phyloP scores from a whole-genome alignment of 92 coral and sea anemone genomes.

The Phenganax subtilis region DNA sequence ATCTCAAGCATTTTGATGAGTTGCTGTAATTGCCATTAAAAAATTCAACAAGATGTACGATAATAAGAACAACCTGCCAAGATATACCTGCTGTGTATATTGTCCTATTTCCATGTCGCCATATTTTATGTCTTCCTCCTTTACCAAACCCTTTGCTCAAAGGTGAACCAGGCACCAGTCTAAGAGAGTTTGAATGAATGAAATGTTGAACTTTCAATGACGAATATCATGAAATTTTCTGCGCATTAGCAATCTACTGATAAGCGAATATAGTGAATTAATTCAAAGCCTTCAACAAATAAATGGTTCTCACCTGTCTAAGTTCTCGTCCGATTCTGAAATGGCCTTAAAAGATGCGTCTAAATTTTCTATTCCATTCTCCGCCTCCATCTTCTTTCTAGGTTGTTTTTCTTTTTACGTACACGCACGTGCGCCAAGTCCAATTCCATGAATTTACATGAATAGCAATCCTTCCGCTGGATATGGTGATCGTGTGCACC shows the following conservation, averaged over 20 bases:
- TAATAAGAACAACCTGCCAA: background rate
- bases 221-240: background rate
- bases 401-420: too few species aligned
- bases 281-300: background rate
- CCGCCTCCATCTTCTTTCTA: background rate
- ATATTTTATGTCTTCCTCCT: slow-evolving; percentile 21
- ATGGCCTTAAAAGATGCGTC: slow-evolving; percentile 9
- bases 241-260: background rate
- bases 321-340: slow-evolving; percentile 32
- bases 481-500: too few species aligned
- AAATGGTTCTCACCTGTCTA: slow-evolving; percentile 11
- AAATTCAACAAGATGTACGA: background rate
- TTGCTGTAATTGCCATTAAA: too few species aligned
- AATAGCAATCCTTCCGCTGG: too few species aligned
- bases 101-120: slow-evolving; percentile 60
- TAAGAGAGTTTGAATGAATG: background rate
- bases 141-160: slow-evolving; percentile 10
- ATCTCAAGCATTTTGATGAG: too few species aligned
- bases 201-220: background rate
- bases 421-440: slow-evolving; percentile 23
- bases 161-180: slow-evolving; percentile 23
- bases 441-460: background rate
- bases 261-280: background rate
- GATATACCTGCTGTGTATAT: slow-evolving; percentile 74
- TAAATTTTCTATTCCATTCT: slow-evolving; percentile 2